These are phyloP conservation scores for Agonopterix heracliana DNA, from an alignment of 2,888 invertebrate species.

Conservation along the genomic window DNA sequence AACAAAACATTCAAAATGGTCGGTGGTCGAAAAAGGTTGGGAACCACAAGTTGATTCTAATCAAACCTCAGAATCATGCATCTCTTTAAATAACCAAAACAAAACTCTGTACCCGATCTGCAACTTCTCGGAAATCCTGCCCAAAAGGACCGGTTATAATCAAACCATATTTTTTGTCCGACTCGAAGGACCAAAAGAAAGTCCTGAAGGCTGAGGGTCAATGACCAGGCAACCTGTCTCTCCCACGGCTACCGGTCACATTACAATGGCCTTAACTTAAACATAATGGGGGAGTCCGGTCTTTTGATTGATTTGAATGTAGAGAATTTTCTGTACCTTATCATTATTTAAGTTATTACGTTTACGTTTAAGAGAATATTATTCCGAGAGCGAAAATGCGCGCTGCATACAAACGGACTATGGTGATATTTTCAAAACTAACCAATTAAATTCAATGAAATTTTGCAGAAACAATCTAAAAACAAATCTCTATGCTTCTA, in stretches of 20 bases:
- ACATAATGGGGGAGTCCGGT: not conserved
- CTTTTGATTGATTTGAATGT: not conserved
- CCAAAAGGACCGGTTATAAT: slow-evolving; percentile 1
- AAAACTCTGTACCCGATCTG: not conserved
- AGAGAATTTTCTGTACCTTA: too few relatives aligned
- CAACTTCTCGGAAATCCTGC: not conserved
- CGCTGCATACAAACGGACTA: too few relatives aligned
- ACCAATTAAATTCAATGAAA: too few relatives aligned
- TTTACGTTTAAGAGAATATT: too few relatives aligned
- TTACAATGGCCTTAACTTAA: slow-evolving; percentile 1
- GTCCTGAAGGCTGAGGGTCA: slow-evolving; percentile 10
- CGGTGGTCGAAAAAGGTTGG: too few relatives aligned
- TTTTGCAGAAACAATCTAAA: too few relatives aligned
- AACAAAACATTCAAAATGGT: too few relatives aligned
- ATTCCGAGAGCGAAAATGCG: too few relatives aligned
- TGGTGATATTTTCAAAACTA: too few relatives aligned
- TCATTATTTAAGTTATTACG: too few relatives aligned
- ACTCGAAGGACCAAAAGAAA: slow-evolving; percentile 12
- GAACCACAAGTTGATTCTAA: too few relatives aligned
- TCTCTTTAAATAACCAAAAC: not conserved
- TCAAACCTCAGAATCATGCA: not conserved
- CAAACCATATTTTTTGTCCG: slow-evolving; percentile 4
- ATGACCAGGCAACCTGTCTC: slow-evolving; percentile 1
- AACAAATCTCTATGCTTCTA: too few relatives aligned
- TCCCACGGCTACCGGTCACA: slow-evolving; percentile 9